Evolutionary conservation across 1,140 invertebrate genomes (phyloP), one percentile per base, ranked within the genome.

Genomic region (Spodoptera frugiperda): DNA sequence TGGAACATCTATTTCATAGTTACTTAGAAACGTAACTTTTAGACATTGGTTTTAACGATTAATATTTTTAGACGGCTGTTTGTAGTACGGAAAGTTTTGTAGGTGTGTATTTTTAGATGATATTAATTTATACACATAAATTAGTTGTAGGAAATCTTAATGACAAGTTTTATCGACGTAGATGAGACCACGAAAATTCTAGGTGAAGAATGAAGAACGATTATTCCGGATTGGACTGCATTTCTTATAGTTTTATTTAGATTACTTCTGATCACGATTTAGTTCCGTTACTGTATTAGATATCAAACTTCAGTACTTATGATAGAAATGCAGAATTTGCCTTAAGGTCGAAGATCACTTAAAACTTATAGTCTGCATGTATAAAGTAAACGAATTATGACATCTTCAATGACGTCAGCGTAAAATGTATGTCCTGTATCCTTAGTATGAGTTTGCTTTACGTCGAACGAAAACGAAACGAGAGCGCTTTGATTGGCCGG

Each of bases 11-110:
- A 54, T 68, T 21, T 51, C 48, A 10, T 59, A 51, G 57, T 76
- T 73, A 73, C 49, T 67, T 67, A 67, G 48, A 63, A n/a, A 72
- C 67, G 78, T 79, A 81, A 71, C 71, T 68, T 81, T 79, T 87
- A 81, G 78, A 78, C 75, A 82, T 84, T 86, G 77, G 75, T 78
- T 84, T 85, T 84, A 82, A 87, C 25, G 63, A 77, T 82, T 82
- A 25, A 84, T 88, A 89, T 89, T 91, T 91, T 89, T 91, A 89
- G 87, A 91, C 59, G 83, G 79, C 82, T 88, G 81, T 89, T 85
- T 81, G 83, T 88, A 87, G 78, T 87, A 88, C 68, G 86, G 83
- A 82, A 86, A 79, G 77, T 85, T 88, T 84, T 81, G 73, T 67
- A 78, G 78, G 61, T 74, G 72, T 68, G 70, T 78, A 78, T 81